phyloP scores from a whole-genome alignment of 2,113 vertebrate genomes.

The rabbit (Oryctolagus cuniculus) region mOryCun1.1 NC_091442.1:11876001-11876500 shows the following conservation, averaged over 20 bases:
- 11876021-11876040: neutral
- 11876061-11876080: neutral
- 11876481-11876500: neutral
- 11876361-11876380: neutral
- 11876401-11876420: neutral
- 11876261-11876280: neutral
- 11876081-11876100: neutral
- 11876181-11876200: too few relatives aligned
- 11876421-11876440: rapidly evolving
- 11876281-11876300: neutral
- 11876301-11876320: rapidly evolving
- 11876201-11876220: neutral
- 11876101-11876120: too few relatives aligned
- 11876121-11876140: too few relatives aligned
- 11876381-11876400: neutral
- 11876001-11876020: neutral
- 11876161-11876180: too few relatives aligned
- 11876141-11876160: too few relatives aligned
- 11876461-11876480: neutral
- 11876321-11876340: neutral
- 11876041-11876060: neutral
- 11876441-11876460: neutral
- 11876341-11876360: neutral
- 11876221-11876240: neutral
- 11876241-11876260: neutral